phyloP scores from a whole-genome alignment of 2,113 vertebrate genomes.

The Salvelinus fontinalis region DNA sequence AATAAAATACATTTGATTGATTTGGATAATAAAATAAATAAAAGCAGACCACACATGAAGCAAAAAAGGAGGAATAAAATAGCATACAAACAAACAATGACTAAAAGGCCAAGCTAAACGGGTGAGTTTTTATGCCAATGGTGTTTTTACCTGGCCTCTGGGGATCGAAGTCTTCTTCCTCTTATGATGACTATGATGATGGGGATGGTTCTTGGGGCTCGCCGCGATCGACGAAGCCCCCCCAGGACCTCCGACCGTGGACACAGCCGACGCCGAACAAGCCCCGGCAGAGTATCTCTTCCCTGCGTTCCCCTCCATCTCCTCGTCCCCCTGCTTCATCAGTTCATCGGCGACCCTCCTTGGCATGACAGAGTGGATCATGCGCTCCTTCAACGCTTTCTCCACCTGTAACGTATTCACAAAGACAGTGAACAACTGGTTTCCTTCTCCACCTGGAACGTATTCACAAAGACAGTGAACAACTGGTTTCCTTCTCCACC shows the following conservation, averaged over 20 bases:
- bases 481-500: no score
- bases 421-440: no score
- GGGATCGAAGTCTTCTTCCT: slow-evolving; percentile 97
- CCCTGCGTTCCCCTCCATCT: slow-evolving; percentile 86
- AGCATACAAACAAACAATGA: no score
- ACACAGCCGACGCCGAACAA: slow-evolving; percentile 74
- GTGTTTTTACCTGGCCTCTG: slow-evolving; percentile 72
- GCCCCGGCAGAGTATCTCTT: slow-evolving; percentile 88
- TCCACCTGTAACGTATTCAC: slow-evolving; percentile 72
- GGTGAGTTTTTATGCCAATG: no score
- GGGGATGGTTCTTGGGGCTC: slow-evolving; percentile 81
- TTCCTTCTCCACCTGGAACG: no score
- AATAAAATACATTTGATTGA: no score
- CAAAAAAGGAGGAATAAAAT: no score
- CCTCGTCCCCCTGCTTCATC: slow-evolving; percentile 96
- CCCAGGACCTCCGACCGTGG: slow-evolving; percentile 38
- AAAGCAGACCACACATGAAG: no score
- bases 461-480: no score
- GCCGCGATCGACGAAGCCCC: slow-evolving; percentile 37
- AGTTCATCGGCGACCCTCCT: slow-evolving; percentile 92
- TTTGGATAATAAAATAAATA: no score
- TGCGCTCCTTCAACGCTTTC: slow-evolving; percentile 96
- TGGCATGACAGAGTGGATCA: slow-evolving; percentile 99
- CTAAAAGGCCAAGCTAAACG: no score
- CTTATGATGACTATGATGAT: slow-evolving; percentile 64